A percentile compares a stretch with the other conserved stretches of the same genome.
Conservation (phyloP, 2,797 vertebrate species). For the Pelobates cultripes region DNA sequence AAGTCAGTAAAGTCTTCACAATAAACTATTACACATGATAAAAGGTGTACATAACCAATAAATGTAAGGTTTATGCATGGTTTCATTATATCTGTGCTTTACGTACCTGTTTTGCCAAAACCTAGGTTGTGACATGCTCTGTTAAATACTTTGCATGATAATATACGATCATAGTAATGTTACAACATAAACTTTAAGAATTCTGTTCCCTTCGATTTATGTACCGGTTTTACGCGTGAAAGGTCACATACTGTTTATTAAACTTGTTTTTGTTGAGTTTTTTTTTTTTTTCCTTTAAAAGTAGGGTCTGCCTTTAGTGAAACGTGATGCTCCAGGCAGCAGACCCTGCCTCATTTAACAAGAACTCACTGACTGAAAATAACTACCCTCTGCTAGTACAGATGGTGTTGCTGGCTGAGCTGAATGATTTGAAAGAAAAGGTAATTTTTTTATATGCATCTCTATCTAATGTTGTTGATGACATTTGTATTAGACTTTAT, state of each 20-base stretch:
- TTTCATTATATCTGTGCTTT: too few relatives aligned
- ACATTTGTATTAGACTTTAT: too few relatives aligned
- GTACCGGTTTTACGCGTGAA: background rate
- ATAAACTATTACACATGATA: too few relatives aligned
- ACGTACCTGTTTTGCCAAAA: too few relatives aligned
- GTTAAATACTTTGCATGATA: too few relatives aligned
- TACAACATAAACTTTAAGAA: too few relatives aligned
- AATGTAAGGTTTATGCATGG: too few relatives aligned
- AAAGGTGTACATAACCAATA: too few relatives aligned
- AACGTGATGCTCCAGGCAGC: conserved; percentile 62
- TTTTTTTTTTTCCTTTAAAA: conserved; percentile 49
- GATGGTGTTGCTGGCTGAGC: conserved; percentile 6
- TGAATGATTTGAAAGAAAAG: conserved; percentile 28
- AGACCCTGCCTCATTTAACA: conserved; percentile 67
- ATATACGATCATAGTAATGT: too few relatives aligned
- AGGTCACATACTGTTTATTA: background rate
- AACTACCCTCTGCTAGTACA: conserved; percentile 52
- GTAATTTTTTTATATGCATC: conserved; percentile 2
- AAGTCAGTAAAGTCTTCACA: too few relatives aligned
- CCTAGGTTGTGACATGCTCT: too few relatives aligned
- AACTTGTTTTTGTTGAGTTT: background rate
- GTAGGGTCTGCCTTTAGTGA: conserved; percentile 61
- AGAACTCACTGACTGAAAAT: conserved; percentile 56
- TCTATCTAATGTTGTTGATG: background rate
- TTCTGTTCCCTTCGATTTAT: too few relatives aligned